phyloP scores from a whole-genome alignment of 1,140 invertebrate genomes.

The Gonatopus flavifemur region DNA sequence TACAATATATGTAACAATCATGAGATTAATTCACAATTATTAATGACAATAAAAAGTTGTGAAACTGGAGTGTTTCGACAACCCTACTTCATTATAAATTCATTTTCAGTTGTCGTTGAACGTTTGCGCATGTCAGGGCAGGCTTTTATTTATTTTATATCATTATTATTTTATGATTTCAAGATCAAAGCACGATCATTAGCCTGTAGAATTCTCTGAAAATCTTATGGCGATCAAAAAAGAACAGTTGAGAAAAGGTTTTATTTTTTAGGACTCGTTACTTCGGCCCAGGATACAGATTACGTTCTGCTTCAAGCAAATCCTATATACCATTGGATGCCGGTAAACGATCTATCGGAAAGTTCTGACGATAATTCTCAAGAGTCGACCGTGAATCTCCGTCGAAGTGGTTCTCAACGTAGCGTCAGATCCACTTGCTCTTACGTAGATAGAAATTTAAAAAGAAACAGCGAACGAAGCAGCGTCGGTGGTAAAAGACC shows the following conservation, averaged over 20 bases:
- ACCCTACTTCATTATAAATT: no score
- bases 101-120: no score
- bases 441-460: slow-evolving; percentile 9
- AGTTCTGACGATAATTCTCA: slow-evolving; percentile 43
- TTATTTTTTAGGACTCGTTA: slow-evolving; percentile 18
- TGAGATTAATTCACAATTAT: no score
- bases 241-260: background rate
- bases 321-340: slow-evolving; percentile 60
- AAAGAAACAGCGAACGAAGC: slow-evolving; percentile 7
- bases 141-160: no score
- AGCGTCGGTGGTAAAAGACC: slow-evolving; percentile 20
- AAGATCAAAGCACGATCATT: no score
- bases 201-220: no score
- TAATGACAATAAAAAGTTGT: no score
- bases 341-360: slow-evolving; percentile 41
- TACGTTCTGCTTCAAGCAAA: slow-evolving; percentile 62
- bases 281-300: slow-evolving; percentile 53
- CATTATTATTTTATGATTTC: no score
- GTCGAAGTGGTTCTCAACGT: slow-evolving; percentile 49
- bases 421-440: slow-evolving; percentile 43
- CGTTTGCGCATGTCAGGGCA: no score
- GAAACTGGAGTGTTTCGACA: no score
- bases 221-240: no score
- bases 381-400: slow-evolving; percentile 45
- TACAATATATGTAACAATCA: no score